These are phyloP conservation scores for Ginglymostoma cirratum DNA, from an alignment of 2,113 vertebrate genomes.

Conservation along the genomic window DNA sequence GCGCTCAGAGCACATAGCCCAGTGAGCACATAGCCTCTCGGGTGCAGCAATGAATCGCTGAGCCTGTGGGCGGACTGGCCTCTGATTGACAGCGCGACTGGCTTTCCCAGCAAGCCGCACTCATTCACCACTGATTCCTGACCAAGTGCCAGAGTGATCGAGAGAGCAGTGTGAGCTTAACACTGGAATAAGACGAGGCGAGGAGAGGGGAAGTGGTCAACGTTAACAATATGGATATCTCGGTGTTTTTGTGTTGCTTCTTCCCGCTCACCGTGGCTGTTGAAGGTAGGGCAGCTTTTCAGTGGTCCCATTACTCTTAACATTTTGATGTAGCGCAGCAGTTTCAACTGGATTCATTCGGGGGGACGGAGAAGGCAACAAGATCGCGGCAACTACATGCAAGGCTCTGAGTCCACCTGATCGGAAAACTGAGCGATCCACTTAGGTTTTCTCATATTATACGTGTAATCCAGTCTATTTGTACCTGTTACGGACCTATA, in stretches of 20 bases:
- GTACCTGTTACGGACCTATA: background rate
- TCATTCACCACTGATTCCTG: slow-evolving; percentile 22
- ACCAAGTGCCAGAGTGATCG: slow-evolving; percentile 21
- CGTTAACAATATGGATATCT: slow-evolving; percentile 28
- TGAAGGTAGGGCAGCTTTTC: slow-evolving; percentile 23
- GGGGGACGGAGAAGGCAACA: background rate
- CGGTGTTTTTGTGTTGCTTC: slow-evolving; percentile 17
- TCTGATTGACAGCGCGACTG: slow-evolving; percentile 18
- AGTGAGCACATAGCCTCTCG: background rate
- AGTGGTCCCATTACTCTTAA: background rate
- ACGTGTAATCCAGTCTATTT: background rate
- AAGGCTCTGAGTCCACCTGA: background rate
- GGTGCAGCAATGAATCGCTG: background rate
- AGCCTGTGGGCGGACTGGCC: background rate
- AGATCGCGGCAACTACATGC: slow-evolving; percentile 1
- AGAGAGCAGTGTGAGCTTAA: slow-evolving; percentile 1
- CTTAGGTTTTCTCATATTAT: background rate
- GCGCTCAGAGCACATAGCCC: slow-evolving; percentile 5
- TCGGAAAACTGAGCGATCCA: background rate
- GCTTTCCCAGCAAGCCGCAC: slow-evolving; percentile 35
- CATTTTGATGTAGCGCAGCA: background rate
- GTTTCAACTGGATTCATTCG: background rate
- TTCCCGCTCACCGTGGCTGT: slow-evolving; percentile 25
- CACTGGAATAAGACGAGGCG: slow-evolving; percentile 21
- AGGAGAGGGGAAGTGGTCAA: slow-evolving; percentile 12